Percentiles rank a stretch among this genome's conserved stretches.
Conservation (phyloP, 1,140 invertebrate species). For the Brachionus paranguensis region DNA sequence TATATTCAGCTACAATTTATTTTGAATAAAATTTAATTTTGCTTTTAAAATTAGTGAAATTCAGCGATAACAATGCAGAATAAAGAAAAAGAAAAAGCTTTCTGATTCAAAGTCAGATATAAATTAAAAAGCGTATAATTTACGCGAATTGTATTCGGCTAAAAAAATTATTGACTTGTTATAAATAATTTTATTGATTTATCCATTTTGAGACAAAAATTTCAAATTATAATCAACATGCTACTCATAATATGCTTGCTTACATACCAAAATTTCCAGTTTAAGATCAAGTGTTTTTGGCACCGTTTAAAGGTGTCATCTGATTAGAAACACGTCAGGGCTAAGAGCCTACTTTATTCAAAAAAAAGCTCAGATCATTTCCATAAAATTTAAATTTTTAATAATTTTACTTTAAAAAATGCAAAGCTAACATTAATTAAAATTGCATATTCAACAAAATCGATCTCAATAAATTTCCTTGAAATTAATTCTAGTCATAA, state of each 20-base stretch:
- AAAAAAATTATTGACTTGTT: neutral
- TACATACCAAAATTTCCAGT: neutral
- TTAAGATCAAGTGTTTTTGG: neutral
- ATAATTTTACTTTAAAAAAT: too few species aligned
- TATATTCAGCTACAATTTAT: neutral
- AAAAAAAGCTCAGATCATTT: too few species aligned
- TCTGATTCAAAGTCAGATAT: neutral
- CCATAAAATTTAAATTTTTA: too few species aligned
- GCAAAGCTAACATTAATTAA: too few species aligned
- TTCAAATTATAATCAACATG: neutral
- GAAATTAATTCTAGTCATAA: too few species aligned
- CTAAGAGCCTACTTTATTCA: neutral
- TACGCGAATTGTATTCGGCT: neutral
- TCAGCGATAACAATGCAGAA: neutral
- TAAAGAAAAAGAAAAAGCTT: neutral
- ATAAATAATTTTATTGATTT: slow-evolving; percentile 34
- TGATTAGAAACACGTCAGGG: neutral
- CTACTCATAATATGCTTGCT: neutral
- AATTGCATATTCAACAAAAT: too few species aligned
- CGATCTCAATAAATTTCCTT: too few species aligned
- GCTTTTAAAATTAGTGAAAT: neutral
- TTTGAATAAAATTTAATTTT: slow-evolving; percentile 4
- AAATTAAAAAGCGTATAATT: slow-evolving; percentile 8
- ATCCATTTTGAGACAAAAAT: neutral
- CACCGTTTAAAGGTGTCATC: neutral